Base-by-base conservation (phyloP, 2,888 invertebrate species). In the Brachylomia viminalis region DNA sequence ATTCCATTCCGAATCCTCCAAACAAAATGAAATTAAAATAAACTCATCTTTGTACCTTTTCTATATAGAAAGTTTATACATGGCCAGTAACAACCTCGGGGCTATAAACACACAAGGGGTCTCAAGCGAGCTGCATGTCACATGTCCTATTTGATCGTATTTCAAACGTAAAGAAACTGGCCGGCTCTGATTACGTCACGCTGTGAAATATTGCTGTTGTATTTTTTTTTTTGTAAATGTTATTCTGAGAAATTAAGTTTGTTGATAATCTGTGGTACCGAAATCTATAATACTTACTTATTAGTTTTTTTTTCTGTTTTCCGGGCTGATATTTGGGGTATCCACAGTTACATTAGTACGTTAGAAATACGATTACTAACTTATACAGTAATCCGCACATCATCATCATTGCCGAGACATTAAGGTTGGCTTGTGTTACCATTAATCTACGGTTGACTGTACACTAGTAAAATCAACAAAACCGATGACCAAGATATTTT, bases 121-220 rank as follows among this genome's bases (percentile, higher is more conserved):
- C 68, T 33, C 76, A 76, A 61, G 30, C 66, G 42, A 56, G 30
- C 76, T 77, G 70, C 66, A 70, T 62, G 69, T 68, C 83, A 81
- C 52, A 30, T 78, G 83, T 72, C 69, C 69, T 72, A 73, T 82
- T 72, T 70, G 68, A 78, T 72, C 83, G 33, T 64, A 81, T 70
- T 78, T 65, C 42, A 69, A 69, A 83, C 45, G 49, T 61, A 76
- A 80, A 72, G 33, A 59, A 71, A 56, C 72, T 83, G 62, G 77
- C 52, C 56, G 33, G 42, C 17, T 2, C 42, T 49, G 70, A 76
- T 76, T 47, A 75, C 8, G 58, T 58, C 42, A 47, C 17, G 4
- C 17, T 11, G n/a, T 66, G n/a, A 78, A 67, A 77, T 66, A 66
- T 75, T 56, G 20, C 23, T 17, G 7, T 17, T 33, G 20, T 61